phyloP scores from a whole-genome alignment of 2,797 vertebrate species.

The Arctocebus calabarensis region DNA sequence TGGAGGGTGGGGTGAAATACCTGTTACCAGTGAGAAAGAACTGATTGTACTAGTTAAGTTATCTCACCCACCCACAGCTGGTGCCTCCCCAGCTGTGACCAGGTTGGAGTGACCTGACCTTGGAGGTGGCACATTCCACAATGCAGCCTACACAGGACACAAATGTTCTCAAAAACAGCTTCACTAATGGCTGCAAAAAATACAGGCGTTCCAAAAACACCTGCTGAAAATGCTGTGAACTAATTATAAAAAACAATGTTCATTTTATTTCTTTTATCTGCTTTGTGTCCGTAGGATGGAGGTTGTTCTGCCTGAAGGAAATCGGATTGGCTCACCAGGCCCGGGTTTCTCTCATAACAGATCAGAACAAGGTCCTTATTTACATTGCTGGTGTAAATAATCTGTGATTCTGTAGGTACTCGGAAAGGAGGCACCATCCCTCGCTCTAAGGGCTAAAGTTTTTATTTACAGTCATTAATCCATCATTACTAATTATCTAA shows the following conservation, averaged over 20 bases:
- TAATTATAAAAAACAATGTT: not conserved
- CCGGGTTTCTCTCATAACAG: not conserved
- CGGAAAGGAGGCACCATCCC: not conserved
- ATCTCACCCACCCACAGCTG: not conserved
- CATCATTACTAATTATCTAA: not conserved
- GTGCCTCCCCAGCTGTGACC: not conserved
- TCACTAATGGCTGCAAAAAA: not conserved
- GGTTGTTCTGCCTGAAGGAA: not conserved
- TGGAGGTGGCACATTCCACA: not conserved
- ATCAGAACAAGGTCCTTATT: accelerated
- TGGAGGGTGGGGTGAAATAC: not conserved
- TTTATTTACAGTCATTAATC: not conserved
- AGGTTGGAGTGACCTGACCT: not conserved
- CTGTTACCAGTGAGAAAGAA: not conserved
- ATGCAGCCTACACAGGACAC: not conserved
- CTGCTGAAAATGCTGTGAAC: not conserved
- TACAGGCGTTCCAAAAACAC: not conserved
- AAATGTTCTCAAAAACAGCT: not conserved
- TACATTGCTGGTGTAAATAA: not conserved
- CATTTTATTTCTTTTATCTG: not conserved
- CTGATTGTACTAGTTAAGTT: not conserved
- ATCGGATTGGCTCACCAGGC: not conserved
- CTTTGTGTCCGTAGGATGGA: not conserved
- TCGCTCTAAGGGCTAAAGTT: not conserved
- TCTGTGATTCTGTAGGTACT: not conserved